Base-by-base conservation (phyloP, 2,888 invertebrate genomes). In the Pachycephus smyrnensis region DNA sequence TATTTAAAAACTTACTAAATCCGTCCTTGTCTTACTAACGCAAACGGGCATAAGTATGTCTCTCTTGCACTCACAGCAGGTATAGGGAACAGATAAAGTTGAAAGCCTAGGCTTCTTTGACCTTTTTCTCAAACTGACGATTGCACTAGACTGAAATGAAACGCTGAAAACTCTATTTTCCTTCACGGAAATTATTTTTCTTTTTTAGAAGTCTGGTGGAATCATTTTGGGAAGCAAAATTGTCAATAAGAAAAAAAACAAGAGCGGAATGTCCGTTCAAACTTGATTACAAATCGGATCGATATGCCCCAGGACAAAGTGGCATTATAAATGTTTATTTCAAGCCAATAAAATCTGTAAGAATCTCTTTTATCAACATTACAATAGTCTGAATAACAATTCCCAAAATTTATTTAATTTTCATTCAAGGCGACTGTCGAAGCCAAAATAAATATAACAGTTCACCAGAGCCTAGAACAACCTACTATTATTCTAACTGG, bases 311-410 rank as follows among this genome's bases (percentile, higher is more conserved):
- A 4, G 93, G 92, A 0, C 90, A 93, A 83, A 92, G 92, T 73
- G 92, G 92, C 1, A 90, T 92, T 88, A 89, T 95, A 32, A 92
- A 93, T 82, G 88, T 95, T 36, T 93, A 93, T 78, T 95, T 94
- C 85, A 93, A 94, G 84, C 95, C 95, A 1, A 73, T 90, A 87
- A 82, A 90, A 90, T 89, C 92, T 89, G 90, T 90, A 81, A 83
- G 79, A 71, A 30, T 36, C 31, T 68, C 3, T 32, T 69, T 37
- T 1, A 77, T 23, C 40, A 23, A 2, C 23, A 55, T 55, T 55
- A 23, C 23, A 15, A 55, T 55, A 55, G 6, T 23, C 9, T 23
- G 2, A 55, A 23, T 55, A 55, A 55, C 1, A 23, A 55, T 55
- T 55, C 6, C 23, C 40, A 23, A 23, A 23, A 55, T 73, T 68